These are phyloP conservation scores for Drosophila oshimai DNA, from an alignment of 1,140 invertebrate species.

Conservation along the genomic window DNA sequence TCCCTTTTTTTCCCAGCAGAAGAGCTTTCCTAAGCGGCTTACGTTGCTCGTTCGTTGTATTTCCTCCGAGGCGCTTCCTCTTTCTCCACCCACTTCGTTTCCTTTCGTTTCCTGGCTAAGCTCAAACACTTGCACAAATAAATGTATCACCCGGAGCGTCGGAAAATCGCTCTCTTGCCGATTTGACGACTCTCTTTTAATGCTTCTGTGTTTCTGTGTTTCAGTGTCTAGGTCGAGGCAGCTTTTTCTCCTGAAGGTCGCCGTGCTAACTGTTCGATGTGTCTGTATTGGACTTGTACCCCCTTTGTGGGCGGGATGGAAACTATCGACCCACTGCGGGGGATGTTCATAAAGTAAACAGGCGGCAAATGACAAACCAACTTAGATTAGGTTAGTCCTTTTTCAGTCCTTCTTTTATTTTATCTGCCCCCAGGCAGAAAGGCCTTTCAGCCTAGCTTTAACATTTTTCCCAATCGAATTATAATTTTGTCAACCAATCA, in stretches of 20 bases:
- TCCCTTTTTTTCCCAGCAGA: neutral
- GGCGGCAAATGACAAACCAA: neutral
- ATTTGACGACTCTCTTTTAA: conserved; percentile 8
- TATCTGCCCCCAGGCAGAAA: neutral
- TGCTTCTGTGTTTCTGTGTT: conserved; percentile 16
- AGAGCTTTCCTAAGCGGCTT: conserved; percentile 31
- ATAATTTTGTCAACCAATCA: neutral
- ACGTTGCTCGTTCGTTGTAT: neutral
- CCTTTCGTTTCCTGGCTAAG: conserved; percentile 32
- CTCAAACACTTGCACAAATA: conserved; percentile 49
- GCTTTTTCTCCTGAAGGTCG: conserved; percentile 60
- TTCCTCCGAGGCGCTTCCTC: neutral
- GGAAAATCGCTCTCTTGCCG: conserved; percentile 4
- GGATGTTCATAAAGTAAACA: conserved; percentile 1
- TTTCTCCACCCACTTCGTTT: conserved; percentile 15
- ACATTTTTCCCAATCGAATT: neutral
- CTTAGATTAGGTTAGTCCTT: neutral
- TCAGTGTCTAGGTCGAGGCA: conserved; percentile 77
- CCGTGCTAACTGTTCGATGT: conserved; percentile 16
- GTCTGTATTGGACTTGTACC: conserved; percentile 15
- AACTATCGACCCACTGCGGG: conserved; percentile 15
- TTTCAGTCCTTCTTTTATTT: neutral
- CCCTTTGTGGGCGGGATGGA: neutral
- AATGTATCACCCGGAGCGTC: neutral
- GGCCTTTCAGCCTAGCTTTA: neutral